Percentiles rank a stretch among this genome's conserved stretches.
Conservation (phyloP, 2,113 vertebrate genomes). For the Morone chrysops region DNA sequence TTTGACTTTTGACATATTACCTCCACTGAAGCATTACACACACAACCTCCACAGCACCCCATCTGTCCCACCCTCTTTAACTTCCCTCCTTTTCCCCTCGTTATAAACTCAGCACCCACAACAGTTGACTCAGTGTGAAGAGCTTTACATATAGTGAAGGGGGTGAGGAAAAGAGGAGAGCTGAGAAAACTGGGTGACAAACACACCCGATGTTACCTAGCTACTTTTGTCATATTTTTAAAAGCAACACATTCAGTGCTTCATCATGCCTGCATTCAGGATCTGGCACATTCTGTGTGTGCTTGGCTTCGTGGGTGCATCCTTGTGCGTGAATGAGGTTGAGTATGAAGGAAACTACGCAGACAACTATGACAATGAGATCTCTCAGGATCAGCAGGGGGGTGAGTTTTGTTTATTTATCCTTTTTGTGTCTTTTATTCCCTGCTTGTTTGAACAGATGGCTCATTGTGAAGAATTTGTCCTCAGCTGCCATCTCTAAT, state of each 20-base stretch:
- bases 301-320: constrained; percentile 42
- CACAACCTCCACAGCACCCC: constrained; percentile 30
- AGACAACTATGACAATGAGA: constrained; percentile 75
- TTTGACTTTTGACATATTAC: constrained; percentile 62
- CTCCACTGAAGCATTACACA: constrained; percentile 67
- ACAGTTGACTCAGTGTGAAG: constrained; percentile 47
- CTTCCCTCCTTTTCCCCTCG: constrained; percentile 47
- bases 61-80: constrained; percentile 42
- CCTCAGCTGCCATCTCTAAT: not conserved
- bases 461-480: not conserved
- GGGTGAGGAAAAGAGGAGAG: not conserved
- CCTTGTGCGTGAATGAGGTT: constrained; percentile 34
- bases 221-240: not conserved
- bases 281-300: constrained; percentile 58
- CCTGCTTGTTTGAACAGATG: constrained; percentile 32
- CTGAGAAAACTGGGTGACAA: constrained; percentile 17
- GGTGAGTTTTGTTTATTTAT: constrained; percentile 64
- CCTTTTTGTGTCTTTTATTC: constrained; percentile 3
- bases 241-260: not conserved
- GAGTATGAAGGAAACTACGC: constrained; percentile 59
- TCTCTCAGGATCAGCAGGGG: constrained; percentile 65
- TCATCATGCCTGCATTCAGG: constrained; percentile 53
- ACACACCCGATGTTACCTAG: not conserved
- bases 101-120: constrained; percentile 71
- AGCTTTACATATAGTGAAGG: constrained; percentile 22